Conservation (phyloP, 2,113 vertebrate species). For the Myxocyprinus asiaticus region DNA sequence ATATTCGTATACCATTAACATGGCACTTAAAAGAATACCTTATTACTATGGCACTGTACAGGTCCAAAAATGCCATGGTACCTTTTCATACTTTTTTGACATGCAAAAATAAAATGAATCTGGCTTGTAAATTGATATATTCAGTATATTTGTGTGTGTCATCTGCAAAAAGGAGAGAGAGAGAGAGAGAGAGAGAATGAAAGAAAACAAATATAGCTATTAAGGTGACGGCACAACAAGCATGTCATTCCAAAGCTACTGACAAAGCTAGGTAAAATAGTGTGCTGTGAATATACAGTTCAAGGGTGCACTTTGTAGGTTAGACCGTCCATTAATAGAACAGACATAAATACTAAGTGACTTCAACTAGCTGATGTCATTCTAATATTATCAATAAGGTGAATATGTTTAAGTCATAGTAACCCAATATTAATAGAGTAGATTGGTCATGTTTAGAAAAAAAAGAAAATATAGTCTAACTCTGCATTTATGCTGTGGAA, state of each 20-base stretch:
- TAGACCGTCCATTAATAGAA: slow-evolving; percentile 34
- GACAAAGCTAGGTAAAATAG: slow-evolving; percentile 50
- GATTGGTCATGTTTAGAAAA: slow-evolving; percentile 10
- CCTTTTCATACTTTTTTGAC: neutral
- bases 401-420: no score
- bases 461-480: neutral
- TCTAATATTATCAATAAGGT: neutral
- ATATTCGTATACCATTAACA: no score
- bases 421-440: slow-evolving; percentile 18
- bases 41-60: no score
- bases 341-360: slow-evolving; percentile 33
- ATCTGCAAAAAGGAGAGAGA: no score
- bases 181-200: neutral
- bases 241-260: slow-evolving; percentile 25
- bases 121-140: neutral
- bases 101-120: no score
- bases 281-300: slow-evolving; percentile 32
- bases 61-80: neutral
- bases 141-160: neutral
- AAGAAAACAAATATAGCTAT: neutral
- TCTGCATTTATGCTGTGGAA: neutral
- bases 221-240: neutral
- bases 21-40: no score
- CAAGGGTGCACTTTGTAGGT: slow-evolving; percentile 50
- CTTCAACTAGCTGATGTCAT: slow-evolving; percentile 14